Base-by-base conservation (phyloP, 2,113 vertebrate genomes). In the Rhinogobius similis region DNA sequence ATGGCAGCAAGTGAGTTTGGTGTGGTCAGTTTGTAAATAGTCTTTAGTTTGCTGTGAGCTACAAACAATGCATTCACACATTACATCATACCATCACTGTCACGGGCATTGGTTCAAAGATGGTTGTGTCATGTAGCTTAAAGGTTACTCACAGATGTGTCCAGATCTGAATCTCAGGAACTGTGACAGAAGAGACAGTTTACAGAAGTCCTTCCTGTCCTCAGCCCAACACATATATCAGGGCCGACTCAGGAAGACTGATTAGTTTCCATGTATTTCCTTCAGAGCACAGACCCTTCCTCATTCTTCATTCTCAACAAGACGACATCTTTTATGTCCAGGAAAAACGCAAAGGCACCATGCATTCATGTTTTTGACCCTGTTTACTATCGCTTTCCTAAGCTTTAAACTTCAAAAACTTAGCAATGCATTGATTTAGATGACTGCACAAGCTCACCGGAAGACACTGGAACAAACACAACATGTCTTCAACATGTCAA, bases 201-300 rank as follows among this genome's bases (percentile, higher is more conserved):
- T 86, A 88, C 80, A 79, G 71, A 64, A 87, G 73, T 67, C 73
- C 56, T 87, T 91, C 88, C 88, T 89, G 87, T 87, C 82, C 76
- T 88, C 86, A 68, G 76, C 62, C 76, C 62, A 58, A 53, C 50
- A 83, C 70, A 82, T 76, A 78, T 78, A 76, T 79, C 44, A 5
- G 38, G 70, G 75, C 70, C 73, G 75, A 81, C 76, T 77, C 89
- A 93, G 91, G 92, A 92, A 92, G 87, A 87, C 82, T 89, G 72
- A 92, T 91, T 90, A 86, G 81, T 75, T 75, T 81, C 66, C 79
- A 67, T 75, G 75, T 70, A 84, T 84, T 83, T 84, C 70, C 70
- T 67, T 69, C 48, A 62, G 61, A 12, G 65, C 50, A 36, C 58
- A 58, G 48, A 76, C 76, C 79, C 76, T 55, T 86, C 72, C 76